Conservation (phyloP, 2,888 invertebrate genomes). For the Heterodera filipjevi region DNA sequence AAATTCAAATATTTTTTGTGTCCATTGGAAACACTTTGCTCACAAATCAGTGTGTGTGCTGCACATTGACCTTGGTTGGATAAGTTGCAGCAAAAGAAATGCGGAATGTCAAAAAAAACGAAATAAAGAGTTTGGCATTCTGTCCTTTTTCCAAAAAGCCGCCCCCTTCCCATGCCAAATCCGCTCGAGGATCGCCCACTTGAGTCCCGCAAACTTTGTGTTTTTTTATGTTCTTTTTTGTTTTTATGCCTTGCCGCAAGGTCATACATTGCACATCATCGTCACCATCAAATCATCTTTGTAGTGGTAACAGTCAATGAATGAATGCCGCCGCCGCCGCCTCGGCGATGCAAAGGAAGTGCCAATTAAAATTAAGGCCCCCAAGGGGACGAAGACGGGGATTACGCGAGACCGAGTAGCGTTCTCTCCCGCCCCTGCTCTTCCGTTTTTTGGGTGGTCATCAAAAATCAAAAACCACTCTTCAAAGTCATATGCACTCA, state of each 20-base stretch:
- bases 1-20: too few species aligned
- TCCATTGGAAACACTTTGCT: too few species aligned
- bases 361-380: slow-evolving; percentile 8
- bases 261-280: not conserved
- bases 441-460: not conserved
- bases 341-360: not conserved
- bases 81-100: too few species aligned
- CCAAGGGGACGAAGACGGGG: not conserved
- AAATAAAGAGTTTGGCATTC: too few species aligned
- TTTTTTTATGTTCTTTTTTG: not conserved
- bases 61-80: too few species aligned
- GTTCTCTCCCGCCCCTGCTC: not conserved
- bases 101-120: too few species aligned
- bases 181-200: not conserved
- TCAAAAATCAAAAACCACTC: not conserved
- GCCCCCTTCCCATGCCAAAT: not conserved
- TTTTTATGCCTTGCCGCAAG: slow-evolving; percentile 1
- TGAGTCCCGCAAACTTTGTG: not conserved
- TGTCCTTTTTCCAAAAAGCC: not conserved
- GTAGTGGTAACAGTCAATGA: not conserved
- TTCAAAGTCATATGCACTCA: not conserved
- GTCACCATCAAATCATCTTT: not conserved
- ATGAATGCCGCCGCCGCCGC: not conserved
- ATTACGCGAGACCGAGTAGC: not conserved
- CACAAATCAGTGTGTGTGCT: too few species aligned